Conservation (phyloP, 2,888 invertebrate genomes). For the Amblyjoppa fuscipennis region DNA sequence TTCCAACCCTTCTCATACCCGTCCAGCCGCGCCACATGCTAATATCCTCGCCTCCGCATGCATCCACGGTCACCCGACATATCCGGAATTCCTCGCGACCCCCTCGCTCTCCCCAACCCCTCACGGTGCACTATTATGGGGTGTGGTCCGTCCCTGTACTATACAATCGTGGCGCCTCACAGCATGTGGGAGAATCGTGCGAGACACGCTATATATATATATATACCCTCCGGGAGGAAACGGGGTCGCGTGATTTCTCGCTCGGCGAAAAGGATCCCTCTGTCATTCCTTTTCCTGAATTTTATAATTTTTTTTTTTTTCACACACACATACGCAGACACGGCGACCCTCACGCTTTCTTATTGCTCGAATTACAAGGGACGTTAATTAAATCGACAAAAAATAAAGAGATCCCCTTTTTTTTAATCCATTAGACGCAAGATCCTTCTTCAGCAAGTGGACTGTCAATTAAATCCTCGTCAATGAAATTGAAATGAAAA, state of each 20-base stretch:
- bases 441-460: too few relatives aligned
- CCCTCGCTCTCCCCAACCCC: slow-evolving; percentile 2
- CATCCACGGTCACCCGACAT: slow-evolving; percentile 52
- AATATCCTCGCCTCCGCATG: slow-evolving; percentile 53
- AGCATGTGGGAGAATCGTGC: not conserved
- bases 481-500: too few relatives aligned
- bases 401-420: too few relatives aligned
- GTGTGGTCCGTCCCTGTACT: not conserved
- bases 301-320: not conserved
- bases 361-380: too few relatives aligned
- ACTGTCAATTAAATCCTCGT: too few relatives aligned
- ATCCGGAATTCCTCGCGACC: slow-evolving; percentile 57
- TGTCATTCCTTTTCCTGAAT: not conserved
- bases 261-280: not conserved
- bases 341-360: too few relatives aligned
- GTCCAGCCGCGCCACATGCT: slow-evolving; percentile 48
- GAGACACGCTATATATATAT: not conserved
- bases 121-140: slow-evolving; percentile 1
- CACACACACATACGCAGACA: too few relatives aligned
- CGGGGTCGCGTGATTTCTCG: not conserved
- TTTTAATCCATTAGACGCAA: too few relatives aligned
- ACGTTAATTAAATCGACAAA: too few relatives aligned
- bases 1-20: slow-evolving; percentile 12
- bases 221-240: not conserved
- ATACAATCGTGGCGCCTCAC: not conserved